Percentiles rank a stretch among this genome's conserved stretches.
phyloP scores from a whole-genome alignment of 2,888 invertebrate species.

The Polydrusus tereticollis region DNA sequence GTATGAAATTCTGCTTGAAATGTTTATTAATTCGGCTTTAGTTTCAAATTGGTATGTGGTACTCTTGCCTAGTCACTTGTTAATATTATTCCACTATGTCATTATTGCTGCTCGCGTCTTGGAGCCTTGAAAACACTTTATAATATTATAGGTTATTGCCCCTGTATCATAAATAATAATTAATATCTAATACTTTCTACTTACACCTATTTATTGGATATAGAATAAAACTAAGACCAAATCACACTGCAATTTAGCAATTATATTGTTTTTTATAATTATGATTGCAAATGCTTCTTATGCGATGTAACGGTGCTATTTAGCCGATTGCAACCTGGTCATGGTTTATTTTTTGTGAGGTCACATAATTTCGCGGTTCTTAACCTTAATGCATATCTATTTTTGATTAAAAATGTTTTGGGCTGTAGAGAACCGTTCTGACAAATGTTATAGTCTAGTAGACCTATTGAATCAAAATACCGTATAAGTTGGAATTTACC shows the following conservation, averaged over 20 bases:
- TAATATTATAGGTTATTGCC: neutral
- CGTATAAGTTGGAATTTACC: too few relatives aligned
- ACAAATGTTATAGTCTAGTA: too few relatives aligned
- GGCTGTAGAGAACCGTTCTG: neutral
- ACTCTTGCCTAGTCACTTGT: too few relatives aligned
- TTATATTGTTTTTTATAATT: neutral
- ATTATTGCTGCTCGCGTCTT: neutral
- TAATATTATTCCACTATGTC: neutral
- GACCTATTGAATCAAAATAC: too few relatives aligned
- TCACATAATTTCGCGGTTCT: slow-evolving; percentile 31
- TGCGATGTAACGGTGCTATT: neutral
- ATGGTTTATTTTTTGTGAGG: slow-evolving; percentile 14
- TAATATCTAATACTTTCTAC: slow-evolving; percentile 5
- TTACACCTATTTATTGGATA: neutral
- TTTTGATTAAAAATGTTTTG: neutral
- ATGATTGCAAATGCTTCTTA: neutral
- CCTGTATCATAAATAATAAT: neutral
- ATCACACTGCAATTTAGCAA: neutral
- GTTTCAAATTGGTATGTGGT: too few relatives aligned
- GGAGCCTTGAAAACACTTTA: neutral
- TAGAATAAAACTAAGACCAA: neutral
- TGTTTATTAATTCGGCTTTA: too few relatives aligned
- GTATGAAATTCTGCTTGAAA: too few relatives aligned
- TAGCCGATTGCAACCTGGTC: neutral
- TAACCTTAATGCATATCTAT: slow-evolving; percentile 20